phyloP scores from a whole-genome alignment of 2,888 invertebrate species.

The Morinoia aosen region DNA sequence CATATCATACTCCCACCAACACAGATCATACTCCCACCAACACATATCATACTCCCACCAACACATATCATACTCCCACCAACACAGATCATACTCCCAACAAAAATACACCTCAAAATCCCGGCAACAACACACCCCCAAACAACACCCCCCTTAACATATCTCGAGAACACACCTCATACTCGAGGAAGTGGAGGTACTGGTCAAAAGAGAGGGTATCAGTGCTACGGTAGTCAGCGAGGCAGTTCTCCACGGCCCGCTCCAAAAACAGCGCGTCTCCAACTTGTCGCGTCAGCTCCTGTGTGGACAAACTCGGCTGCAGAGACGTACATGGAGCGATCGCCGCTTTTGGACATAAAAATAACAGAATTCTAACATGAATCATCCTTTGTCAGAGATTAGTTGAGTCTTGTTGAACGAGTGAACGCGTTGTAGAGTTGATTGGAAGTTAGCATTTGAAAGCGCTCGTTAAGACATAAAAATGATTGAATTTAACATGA shows the following conservation, averaged over 20 bases:
- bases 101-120: too few species aligned
- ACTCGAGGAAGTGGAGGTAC: slow-evolving; percentile 82
- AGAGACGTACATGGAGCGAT: too few species aligned
- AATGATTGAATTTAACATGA: too few species aligned
- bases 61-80: too few species aligned
- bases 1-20: too few species aligned
- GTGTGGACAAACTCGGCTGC: background rate
- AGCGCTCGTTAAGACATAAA: too few species aligned
- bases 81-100: too few species aligned
- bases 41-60: too few species aligned
- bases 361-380: background rate
- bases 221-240: slow-evolving; percentile 79
- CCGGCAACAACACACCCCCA: background rate
- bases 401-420: background rate
- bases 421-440: background rate
- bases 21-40: too few species aligned
- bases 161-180: slow-evolving; percentile 75
- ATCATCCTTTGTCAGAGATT: background rate
- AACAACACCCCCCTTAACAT: too few species aligned
- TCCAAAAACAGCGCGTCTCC: slow-evolving; percentile 85
- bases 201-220: slow-evolving; percentile 81
- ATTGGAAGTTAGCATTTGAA: too few species aligned
- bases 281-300: slow-evolving; percentile 84
- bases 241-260: slow-evolving; percentile 78
- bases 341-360: background rate